These are phyloP conservation scores for Eilema griseolum DNA, from an alignment of 2,888 invertebrate species.

Conservation along the genomic window DNA sequence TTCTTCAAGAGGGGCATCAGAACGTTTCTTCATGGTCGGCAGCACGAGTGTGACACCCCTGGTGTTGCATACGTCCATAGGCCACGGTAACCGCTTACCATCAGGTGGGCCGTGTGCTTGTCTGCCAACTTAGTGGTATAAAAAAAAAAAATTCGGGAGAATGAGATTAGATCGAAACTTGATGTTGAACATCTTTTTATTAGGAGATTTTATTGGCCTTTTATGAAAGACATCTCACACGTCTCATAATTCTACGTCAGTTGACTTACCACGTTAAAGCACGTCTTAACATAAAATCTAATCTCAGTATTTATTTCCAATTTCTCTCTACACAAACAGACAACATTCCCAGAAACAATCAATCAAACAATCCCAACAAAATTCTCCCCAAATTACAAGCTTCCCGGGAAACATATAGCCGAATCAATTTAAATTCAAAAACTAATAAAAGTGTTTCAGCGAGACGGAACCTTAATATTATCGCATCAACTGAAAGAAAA, in stretches of 20 bases:
- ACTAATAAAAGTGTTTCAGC: conserved; percentile 59
- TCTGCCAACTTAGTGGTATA: no score
- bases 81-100: no score
- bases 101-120: no score
- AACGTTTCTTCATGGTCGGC: no score
- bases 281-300: background rate
- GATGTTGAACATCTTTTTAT: no score
- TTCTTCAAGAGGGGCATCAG: no score
- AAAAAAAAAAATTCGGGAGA: no score
- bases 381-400: conserved; percentile 22
- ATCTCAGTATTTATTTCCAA: background rate
- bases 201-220: no score
- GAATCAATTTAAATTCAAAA: conserved; percentile 56
- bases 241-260: background rate
- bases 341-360: conserved; percentile 12
- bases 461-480: conserved; percentile 59
- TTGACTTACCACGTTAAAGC: background rate
- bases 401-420: conserved; percentile 53
- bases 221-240: no score
- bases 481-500: conserved; percentile 62
- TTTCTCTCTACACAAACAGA: conserved; percentile 3
- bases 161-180: no score
- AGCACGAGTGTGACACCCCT: no score
- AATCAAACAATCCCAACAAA: conserved; percentile 20
- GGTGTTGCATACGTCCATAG: no score